These are phyloP conservation scores for Cordilura impudica DNA, from an alignment of 2,888 invertebrate species.

Conservation along the genomic window DNA sequence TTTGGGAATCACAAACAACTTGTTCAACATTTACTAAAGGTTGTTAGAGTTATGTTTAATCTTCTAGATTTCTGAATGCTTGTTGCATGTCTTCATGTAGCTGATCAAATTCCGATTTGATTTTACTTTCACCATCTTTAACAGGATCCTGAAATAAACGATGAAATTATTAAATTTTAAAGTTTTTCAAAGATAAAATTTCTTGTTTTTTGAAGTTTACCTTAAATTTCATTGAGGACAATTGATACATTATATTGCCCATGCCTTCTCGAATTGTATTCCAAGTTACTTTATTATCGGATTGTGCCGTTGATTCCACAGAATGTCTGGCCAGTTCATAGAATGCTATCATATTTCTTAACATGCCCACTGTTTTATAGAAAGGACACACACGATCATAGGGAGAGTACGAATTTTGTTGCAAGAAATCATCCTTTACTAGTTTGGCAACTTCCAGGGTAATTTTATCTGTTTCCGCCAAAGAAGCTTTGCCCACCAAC, in stretches of 20 bases:
- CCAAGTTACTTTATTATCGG: conserved; percentile 99
- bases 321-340: conserved; percentile 97
- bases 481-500: conserved; percentile 97
- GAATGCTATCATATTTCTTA: conserved; percentile 97
- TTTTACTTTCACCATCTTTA: conserved; percentile 98
- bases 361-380: conserved; percentile 99
- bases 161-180: conserved; percentile 45
- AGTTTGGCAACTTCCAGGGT: conserved; percentile 98
- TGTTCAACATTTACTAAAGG: neutral
- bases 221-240: conserved; percentile 99
- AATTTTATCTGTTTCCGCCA: conserved; percentile 98
- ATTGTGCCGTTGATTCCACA: conserved; percentile 96
- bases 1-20: neutral
- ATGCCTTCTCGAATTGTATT: conserved; percentile 96
- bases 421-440: conserved; percentile 98
- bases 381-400: conserved; percentile 99
- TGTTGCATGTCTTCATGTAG: conserved; percentile 97
- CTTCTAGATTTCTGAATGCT: conserved; percentile 98
- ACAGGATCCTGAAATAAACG: conserved; percentile 91
- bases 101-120: conserved; percentile 97
- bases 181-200: neutral
- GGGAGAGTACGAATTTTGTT: conserved; percentile 97
- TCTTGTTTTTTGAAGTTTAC: conserved; percentile 77
- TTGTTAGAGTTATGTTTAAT: conserved; percentile 81
- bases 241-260: conserved; percentile 94